A percentile compares a stretch with the other conserved stretches of the same genome.
These are phyloP conservation scores for Hypotaenidia philippensis DNA, from an alignment of 2,797 vertebrate genomes.

Conservation along the genomic window DNA sequence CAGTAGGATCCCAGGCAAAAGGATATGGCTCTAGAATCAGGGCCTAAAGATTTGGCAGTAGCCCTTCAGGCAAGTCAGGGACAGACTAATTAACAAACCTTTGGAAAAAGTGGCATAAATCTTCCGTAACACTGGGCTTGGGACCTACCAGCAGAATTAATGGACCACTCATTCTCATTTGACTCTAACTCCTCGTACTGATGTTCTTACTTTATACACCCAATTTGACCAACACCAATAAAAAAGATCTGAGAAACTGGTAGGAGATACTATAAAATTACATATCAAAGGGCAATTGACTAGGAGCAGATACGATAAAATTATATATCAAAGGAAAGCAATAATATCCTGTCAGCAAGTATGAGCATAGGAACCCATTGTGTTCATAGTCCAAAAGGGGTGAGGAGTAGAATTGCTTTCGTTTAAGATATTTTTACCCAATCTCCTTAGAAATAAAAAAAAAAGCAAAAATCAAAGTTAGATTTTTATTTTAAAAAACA, in stretches of 20 bases:
- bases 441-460: background rate
- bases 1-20: background rate
- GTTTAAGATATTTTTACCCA: background rate
- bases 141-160: background rate
- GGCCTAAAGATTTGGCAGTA: background rate
- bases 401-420: background rate
- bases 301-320: conserved; percentile 35
- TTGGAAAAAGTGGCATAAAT: background rate
- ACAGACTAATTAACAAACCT: background rate
- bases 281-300: conserved; percentile 23
- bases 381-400: background rate
- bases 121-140: background rate
- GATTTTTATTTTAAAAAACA: background rate
- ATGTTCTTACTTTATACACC: background rate
- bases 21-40: background rate
- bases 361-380: background rate
- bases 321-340: conserved; percentile 14
- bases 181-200: background rate
- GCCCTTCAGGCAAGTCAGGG: background rate
- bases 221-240: conserved; percentile 9
- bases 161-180: background rate
- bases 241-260: background rate
- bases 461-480: background rate
- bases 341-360: conserved; percentile 1
- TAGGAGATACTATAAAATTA: conserved; percentile 12